These are phyloP conservation scores for Capromys pilorides DNA, from an alignment of 2,797 vertebrate genomes.

Conservation along the genomic window DNA sequence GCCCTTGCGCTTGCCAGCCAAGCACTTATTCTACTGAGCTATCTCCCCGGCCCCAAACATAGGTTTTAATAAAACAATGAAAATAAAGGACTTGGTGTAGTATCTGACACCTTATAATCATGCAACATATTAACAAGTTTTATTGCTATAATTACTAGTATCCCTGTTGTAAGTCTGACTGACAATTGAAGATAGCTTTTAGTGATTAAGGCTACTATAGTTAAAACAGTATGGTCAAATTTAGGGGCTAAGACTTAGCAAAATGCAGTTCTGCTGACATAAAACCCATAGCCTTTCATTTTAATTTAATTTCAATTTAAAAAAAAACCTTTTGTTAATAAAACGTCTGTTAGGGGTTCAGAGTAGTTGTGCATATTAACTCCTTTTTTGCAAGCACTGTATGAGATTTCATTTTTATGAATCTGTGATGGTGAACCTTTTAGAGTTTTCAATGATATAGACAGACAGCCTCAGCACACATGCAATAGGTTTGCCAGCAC, in stretches of 20 bases:
- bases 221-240: not conserved
- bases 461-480: not conserved
- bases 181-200: constrained; percentile 37
- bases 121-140: not conserved
- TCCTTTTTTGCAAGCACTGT: not conserved
- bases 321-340: not conserved
- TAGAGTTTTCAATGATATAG: not conserved
- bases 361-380: not conserved
- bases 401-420: constrained; percentile 28
- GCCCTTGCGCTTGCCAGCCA: no score
- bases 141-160: not conserved
- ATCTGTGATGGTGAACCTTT: not conserved
- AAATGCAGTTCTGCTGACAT: not conserved
- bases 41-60: no score
- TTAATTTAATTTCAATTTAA: not conserved
- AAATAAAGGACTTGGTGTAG: constrained; percentile 5
- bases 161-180: not conserved
- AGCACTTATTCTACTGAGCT: no score
- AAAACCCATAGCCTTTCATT: constrained; percentile 38
- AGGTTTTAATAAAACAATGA: constrained; percentile 55
- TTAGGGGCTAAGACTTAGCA: not conserved
- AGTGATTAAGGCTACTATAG: not conserved
- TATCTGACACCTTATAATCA: not conserved
- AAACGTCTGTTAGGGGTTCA: not conserved
- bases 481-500: not conserved